A percentile compares a stretch with the other conserved stretches of the same genome.
phyloP scores from a whole-genome alignment of 2,113 vertebrate genomes.

The Ciconia maguari region DNA sequence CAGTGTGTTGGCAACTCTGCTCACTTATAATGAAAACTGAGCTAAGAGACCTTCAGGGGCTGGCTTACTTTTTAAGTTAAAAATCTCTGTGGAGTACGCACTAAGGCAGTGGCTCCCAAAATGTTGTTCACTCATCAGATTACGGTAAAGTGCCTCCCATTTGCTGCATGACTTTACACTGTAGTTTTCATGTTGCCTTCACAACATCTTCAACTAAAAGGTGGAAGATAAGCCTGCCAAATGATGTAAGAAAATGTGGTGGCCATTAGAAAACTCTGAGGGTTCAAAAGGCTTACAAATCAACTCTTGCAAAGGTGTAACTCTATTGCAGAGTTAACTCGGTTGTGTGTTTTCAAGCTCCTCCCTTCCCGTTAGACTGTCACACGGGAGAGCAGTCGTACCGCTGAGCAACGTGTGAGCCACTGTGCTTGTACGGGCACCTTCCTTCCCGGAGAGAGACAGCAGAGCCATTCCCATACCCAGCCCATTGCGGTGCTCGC shows the following conservation, averaged over 20 bases:
- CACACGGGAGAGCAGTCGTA: rapidly evolving
- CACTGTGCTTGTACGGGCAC: rapidly evolving
- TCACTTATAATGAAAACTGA: neutral
- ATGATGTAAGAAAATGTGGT: neutral
- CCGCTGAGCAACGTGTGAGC: neutral
- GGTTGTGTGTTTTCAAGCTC: neutral
- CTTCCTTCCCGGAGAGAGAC: rapidly evolving
- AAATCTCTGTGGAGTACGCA: neutral
- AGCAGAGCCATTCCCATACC: neutral
- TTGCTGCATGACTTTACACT: neutral
- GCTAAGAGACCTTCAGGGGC: neutral
- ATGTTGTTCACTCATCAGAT: neutral
- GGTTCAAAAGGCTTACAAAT: neutral
- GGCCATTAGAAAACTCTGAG: neutral
- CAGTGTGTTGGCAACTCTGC: neutral
- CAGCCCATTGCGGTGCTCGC: rapidly evolving
- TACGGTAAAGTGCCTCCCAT: neutral
- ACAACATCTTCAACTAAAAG: neutral
- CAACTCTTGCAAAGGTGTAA: neutral
- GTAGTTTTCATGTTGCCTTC: neutral
- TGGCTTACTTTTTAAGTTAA: neutral
- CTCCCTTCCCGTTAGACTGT: neutral
- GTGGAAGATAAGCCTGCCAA: neutral
- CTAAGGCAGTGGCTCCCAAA: neutral
- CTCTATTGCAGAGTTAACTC: neutral